Evolutionary conservation across 2,797 vertebrate genomes (phyloP).

Genomic region (Danio choprae): DNA sequence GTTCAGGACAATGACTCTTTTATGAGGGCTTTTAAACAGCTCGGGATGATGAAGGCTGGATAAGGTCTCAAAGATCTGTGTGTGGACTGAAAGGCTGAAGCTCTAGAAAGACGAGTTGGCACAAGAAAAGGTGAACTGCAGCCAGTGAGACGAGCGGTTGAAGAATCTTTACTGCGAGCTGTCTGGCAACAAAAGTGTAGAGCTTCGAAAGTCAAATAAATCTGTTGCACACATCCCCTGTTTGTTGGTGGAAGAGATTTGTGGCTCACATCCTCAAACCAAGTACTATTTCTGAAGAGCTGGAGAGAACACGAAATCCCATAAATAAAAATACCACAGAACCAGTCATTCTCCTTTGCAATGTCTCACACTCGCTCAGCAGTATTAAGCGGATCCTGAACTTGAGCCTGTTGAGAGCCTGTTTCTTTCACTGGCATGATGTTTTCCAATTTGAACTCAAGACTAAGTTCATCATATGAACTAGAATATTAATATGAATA

Average conservation of each 20-base stretch:
- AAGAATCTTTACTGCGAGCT: slow-evolving; percentile 36
- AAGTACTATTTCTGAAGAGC: slow-evolving; percentile 13
- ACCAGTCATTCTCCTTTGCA: background rate
- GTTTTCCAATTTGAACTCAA: too few species aligned
- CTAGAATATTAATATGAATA: too few species aligned
- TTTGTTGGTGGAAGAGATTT: slow-evolving; percentile 15
- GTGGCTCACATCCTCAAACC: slow-evolving; percentile 4
- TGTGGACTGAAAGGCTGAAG: slow-evolving; percentile 46
- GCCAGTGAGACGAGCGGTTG: slow-evolving; percentile 33
- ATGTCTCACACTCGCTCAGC: background rate
- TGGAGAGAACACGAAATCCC: slow-evolving; percentile 1
- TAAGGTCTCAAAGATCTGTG: slow-evolving; percentile 13
- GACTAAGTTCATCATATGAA: too few species aligned
- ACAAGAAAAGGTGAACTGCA: slow-evolving; percentile 13
- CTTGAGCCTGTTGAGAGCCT: too few species aligned
- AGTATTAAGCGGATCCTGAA: background rate
- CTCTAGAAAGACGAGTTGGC: slow-evolving; percentile 39
- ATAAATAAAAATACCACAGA: slow-evolving; percentile 5
- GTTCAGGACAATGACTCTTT: slow-evolving; percentile 25
- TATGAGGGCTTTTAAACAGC: slow-evolving; percentile 32
- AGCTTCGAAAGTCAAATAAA: slow-evolving; percentile 44
- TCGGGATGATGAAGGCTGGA: background rate
- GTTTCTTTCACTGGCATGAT: too few species aligned
- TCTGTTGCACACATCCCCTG: slow-evolving; percentile 1
- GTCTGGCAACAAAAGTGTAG: slow-evolving; percentile 30